These are phyloP conservation scores for rat (Rattus norvegicus) DNA, from an alignment of 2,113 vertebrate species.

Conservation along the genomic window DNA sequence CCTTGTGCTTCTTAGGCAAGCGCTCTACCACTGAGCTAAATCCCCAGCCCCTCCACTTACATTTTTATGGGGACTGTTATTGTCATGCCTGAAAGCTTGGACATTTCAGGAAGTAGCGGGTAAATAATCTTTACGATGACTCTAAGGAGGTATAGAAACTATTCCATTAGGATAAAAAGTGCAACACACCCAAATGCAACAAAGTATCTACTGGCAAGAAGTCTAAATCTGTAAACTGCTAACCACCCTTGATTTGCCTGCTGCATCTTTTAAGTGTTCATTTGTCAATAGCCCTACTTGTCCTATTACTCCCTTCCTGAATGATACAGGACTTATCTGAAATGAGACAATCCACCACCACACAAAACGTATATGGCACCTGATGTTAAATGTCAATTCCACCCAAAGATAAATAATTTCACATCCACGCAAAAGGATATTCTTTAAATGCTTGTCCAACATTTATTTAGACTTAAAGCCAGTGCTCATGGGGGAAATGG, in stretches of 20 bases:
- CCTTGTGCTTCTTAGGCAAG: too few relatives aligned
- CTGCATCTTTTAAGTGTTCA: background rate
- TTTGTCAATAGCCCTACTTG: background rate
- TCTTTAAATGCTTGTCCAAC: slow-evolving; percentile 40
- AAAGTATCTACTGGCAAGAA: slow-evolving; percentile 4
- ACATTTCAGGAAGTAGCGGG: slow-evolving; percentile 1
- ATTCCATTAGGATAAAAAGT: background rate
- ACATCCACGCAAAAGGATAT: background rate
- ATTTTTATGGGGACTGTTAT: background rate
- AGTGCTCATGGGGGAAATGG: background rate
- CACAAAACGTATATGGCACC: background rate
- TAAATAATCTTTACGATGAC: background rate
- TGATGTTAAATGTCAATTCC: background rate
- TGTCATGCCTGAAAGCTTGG: background rate
- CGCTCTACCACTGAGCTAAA: too few relatives aligned
- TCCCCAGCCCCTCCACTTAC: too few relatives aligned
- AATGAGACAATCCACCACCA: background rate
- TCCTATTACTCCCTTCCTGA: background rate
- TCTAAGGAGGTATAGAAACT: background rate
- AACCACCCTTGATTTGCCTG: background rate
- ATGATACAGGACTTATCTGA: background rate
- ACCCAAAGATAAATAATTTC: slow-evolving; percentile 25
- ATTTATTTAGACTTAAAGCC: slow-evolving; percentile 33
- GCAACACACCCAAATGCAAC: background rate
- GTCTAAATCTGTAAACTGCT: background rate